Base-by-base conservation (phyloP, 2,113 vertebrate genomes). In the Toxostoma redivivum region DNA sequence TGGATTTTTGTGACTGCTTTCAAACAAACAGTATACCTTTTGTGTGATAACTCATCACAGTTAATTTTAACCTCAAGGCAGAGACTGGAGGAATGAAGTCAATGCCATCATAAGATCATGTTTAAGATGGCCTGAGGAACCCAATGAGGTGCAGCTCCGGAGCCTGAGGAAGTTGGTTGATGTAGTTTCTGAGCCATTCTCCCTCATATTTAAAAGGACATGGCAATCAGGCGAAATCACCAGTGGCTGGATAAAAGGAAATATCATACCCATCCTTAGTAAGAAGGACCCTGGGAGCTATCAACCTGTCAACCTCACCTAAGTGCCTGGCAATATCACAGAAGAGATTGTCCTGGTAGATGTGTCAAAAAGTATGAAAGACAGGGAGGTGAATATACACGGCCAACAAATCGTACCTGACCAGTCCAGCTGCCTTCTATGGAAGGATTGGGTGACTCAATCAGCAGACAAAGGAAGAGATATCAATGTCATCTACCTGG, bases 401-500 rank as follows among this genome's bases (percentile, higher is more conserved):
- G 61, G 8, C 1, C 7, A 47, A 48, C 2, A 62, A 72, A n/a
- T 30, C 2, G 1, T 8, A 19, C 25, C 33, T 42, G 57, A 56
- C 10, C 25, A 45, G 7, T 5, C 19, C 31, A 28, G 24, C 17
- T 42, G 53, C 48, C 21, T 56, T 40, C 27, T 31, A 5, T 19
- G 35, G 30, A 57, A 79, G n/a, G 13, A 65, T 2, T 6, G 18
- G 40, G 12, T 20, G 20, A 20, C 7, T 71, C 12, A 24, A 42
- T 18, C 23, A 72, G 38, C 22, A 16, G n/a, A 24, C 6, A 57
- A 66, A 7, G 6, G 25, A 62, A 67, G 20, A 78, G 5, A 4
- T 30, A 28, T 4, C 0, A 0, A 5, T 51, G 15, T 40, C 28
- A 42, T 53, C 27, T 14, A 35, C 8, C 12, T 37, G 38, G 15